Base-by-base conservation (phyloP, 1,140 invertebrate genomes). In the Lutraria rhynchaena region DNA sequence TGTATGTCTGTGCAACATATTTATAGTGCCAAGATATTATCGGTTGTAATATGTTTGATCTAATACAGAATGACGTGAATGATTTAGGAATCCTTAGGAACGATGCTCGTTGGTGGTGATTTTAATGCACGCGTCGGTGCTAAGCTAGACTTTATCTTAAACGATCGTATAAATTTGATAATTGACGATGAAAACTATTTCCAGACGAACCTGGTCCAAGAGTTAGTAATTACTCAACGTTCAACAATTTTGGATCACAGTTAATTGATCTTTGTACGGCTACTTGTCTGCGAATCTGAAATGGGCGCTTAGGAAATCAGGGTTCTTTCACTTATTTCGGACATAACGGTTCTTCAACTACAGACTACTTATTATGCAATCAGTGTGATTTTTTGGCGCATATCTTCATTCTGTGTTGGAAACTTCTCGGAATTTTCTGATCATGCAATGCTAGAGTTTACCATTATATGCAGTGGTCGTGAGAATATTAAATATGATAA, bases 111-210 rank as follows among this genome's bases (percentile, higher is more conserved):
- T 41, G 15, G 4, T 13, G 71, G 71, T 2, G 71, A 75, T 46
- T 41, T 58, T 11, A 75, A 75, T 61, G n/a, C 33, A 27, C 3
- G 71, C 3, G 41, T 46, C 13, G 71, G 71, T 7, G 9, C 17
- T n/a, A 58, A 46, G 17, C n/a, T 27, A 3, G 71, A 75, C 31
- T 75, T 31, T 33, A 13, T 13, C 41, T 31, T n/a, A n/a, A n/a
- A n/a, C n/a, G n/a, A n/a, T n/a, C n/a, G n/a, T n/a, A n/a, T n/a
- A n/a, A n/a, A n/a, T 37, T 22, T 17, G 9, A 49, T 41, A 29
- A 33, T 75, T 27, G 71, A 75, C 46, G 27, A 29, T 22, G 31
- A 35, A 31, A 41, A 75, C 44, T 75, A 75, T 29, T 75, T 24
- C 71, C 71, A 0, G 71, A 60, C 31, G 9, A n/a, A 44, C 37